Evolutionary conservation across 2,797 vertebrate species (phyloP).

Genomic region (Rhynchonycteris naso): DNA sequence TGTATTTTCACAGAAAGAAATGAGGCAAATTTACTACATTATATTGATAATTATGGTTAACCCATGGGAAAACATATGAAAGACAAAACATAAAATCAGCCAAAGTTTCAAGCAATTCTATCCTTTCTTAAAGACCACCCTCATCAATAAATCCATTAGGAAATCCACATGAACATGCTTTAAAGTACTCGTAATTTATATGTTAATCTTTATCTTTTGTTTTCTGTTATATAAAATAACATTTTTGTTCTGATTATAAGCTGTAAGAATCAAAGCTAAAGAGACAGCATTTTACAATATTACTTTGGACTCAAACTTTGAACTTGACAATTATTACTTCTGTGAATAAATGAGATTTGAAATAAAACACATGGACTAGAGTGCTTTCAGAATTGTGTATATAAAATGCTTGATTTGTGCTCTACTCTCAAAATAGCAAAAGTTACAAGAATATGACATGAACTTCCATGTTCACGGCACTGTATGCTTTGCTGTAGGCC

Average conservation of each 20-base stretch:
- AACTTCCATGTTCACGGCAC: background rate
- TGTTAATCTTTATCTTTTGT: background rate
- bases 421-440: background rate
- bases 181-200: background rate
- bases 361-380: background rate
- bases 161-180: background rate
- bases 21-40: background rate
- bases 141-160: background rate
- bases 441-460: background rate
- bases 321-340: background rate
- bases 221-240: background rate
- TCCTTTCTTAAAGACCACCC: background rate
- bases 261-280: background rate
- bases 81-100: background rate
- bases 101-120: background rate
- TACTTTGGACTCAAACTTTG: constrained; percentile 39
- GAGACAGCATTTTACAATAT: background rate
- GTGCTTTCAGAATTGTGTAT: background rate
- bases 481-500: background rate
- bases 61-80: background rate
- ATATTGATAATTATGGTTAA: background rate
- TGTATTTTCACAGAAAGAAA: constrained; percentile 44
- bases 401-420: background rate
- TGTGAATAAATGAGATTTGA: constrained; percentile 25
- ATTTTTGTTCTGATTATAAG: constrained; percentile 22